Evolutionary conservation across 2,113 vertebrate genomes (phyloP), one percentile per base, ranked within the genome.

Genomic region (Balaenoptera acutorostrata): DNA sequence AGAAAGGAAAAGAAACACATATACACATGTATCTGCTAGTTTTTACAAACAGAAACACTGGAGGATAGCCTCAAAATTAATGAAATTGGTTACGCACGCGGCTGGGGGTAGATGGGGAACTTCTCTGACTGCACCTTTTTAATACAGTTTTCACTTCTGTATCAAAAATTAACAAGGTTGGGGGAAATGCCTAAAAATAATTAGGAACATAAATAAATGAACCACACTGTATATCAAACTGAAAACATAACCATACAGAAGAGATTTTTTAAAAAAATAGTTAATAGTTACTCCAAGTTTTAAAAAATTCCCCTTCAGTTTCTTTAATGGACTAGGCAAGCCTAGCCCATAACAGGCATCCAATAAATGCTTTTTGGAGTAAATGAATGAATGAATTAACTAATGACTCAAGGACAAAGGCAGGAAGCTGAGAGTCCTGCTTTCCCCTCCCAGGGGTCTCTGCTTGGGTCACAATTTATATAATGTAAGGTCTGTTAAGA

Each of bases 141-240:
- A 18, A 69, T 61, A 36, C 4, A 23, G 11, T 88, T 78, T 90
- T 94, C 14, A 46, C 25, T 64, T 81, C 66, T 39, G 20, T 20
- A 18, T 92, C n/a, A 80, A 41, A 96, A 95, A 92, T 66, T 8
- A 31, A 94, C 23, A 55, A 23, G 29, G 6, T 18, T n/a, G 55
- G 13, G 21, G 15, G 21, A 20, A 64, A 68, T 87, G 36, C 8
- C 72, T 88, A 55, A 36, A 55, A 92, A 82, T 84, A 23, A 93
- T 75, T 93, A 95, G 74, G 80, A 95, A 66, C 63, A 41, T 88
- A 82, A 81, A 52, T 14, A 71, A 92, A 71, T 63, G 10, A 69
- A 49, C 23, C 33, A 36, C 77, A 36, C 31, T 96, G 2, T 57
- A 46, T 64, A 59, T 72, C 17, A 75, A n/a, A 94, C 49, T 68